Evolutionary conservation across 2,797 vertebrate species (phyloP).

Genomic region (Odontamblyopus lacepedii): DNA sequence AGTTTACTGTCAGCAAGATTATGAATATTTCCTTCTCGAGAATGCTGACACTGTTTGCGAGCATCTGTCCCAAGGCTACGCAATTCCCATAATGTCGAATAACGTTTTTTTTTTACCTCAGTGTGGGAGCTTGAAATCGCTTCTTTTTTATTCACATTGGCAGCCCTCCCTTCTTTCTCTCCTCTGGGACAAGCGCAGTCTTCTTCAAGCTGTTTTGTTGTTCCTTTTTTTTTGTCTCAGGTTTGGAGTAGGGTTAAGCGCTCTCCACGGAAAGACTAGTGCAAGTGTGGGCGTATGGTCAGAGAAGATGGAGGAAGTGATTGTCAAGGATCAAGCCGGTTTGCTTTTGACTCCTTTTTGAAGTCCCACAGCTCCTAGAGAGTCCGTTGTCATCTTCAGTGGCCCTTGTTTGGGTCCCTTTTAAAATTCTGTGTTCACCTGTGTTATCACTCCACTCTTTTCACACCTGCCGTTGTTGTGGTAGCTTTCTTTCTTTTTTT

Average conservation of each 20-base stretch:
- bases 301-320: conserved; percentile 52
- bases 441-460: conserved; percentile 35
- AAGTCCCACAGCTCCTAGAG: not conserved
- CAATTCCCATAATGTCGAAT: conserved; percentile 28
- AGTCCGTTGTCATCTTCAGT: conserved; percentile 34
- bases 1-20: conserved; percentile 2
- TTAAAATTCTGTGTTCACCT: conserved; percentile 31
- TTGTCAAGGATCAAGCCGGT: conserved; percentile 39
- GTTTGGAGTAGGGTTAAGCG: conserved; percentile 46
- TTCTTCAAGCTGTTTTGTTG: conserved; percentile 10
- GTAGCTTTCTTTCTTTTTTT: too few species aligned
- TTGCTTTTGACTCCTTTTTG: not conserved
- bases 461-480: not conserved
- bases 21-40: not conserved
- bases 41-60: conserved; percentile 23
- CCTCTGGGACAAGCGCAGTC: conserved; percentile 5
- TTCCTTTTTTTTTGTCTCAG: conserved; percentile 3
- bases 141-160: conserved; percentile 52
- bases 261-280: conserved; percentile 48
- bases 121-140: conserved; percentile 42
- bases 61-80: conserved; percentile 20
- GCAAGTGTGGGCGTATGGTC: conserved; percentile 41
- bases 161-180: not conserved
- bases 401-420: conserved; percentile 21
- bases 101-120: conserved; percentile 20